phyloP scores from a whole-genome alignment of 2,888 invertebrate genomes.

The Subacronicta megacephala region DNA sequence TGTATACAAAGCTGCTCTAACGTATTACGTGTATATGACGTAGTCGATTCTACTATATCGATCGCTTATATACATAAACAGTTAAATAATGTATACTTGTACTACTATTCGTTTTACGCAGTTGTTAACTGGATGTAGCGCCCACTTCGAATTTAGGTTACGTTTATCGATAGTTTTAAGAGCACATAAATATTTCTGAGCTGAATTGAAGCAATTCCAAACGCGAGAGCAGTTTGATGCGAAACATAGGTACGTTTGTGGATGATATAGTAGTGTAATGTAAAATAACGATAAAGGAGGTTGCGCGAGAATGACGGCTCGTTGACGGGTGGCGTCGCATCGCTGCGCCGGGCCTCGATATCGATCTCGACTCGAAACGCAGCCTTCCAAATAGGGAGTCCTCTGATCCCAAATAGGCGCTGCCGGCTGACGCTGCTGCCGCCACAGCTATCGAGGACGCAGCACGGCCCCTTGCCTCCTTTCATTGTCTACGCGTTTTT shows the following conservation, averaged over 20 bases:
- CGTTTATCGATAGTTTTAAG: conserved; percentile 46
- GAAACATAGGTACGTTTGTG: conserved; percentile 6
- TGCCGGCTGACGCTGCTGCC: conserved; percentile 66
- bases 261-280: conserved; percentile 48
- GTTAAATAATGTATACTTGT: conserved; percentile 24
- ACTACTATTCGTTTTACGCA: conserved; percentile 19
- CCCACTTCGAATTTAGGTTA: conserved; percentile 45
- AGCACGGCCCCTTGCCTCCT: conserved; percentile 72
- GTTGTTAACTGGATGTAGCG: conserved; percentile 28
- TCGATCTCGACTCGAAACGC: conserved; percentile 83
- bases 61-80: conserved; percentile 8
- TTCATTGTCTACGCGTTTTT: conserved; percentile 84
- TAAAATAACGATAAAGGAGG: conserved; percentile 70
- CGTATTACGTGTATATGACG: conserved; percentile 7
- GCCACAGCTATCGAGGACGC: conserved; percentile 78
- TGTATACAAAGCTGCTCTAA: conserved; percentile 13
- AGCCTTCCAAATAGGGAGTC: conserved; percentile 87
- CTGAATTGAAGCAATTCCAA: conserved; percentile 20
- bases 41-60: conserved; percentile 4
- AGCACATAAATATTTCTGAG: conserved; percentile 36
- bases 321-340: conserved; percentile 72
- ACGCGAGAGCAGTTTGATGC: conserved; percentile 11
- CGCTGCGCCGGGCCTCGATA: conserved; percentile 70
- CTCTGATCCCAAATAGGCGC: conserved; percentile 85
- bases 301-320: conserved; percentile 72